phyloP scores from a whole-genome alignment of 2,113 vertebrate genomes.

The Natator depressus region DNA sequence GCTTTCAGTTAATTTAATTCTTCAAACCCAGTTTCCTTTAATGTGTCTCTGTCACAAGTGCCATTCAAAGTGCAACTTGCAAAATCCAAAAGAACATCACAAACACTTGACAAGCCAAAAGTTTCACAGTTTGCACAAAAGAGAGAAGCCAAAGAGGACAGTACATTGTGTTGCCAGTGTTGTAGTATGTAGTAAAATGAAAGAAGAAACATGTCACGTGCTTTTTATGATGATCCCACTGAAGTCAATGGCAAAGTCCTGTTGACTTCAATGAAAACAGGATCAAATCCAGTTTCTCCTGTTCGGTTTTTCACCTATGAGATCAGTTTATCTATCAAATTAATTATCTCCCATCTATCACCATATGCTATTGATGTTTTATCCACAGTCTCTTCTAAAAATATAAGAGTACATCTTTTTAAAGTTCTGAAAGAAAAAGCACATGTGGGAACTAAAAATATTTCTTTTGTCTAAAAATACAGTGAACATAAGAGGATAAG shows the following conservation, averaged over 20 bases:
- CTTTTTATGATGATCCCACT: background rate
- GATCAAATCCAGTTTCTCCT: background rate
- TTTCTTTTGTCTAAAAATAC: constrained; percentile 69
- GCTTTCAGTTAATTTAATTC: background rate
- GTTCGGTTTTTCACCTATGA: background rate
- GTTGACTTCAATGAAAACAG: background rate
- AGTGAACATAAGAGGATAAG: background rate
- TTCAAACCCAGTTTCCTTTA: constrained; percentile 10
- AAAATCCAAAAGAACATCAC: background rate
- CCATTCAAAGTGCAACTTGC: constrained; percentile 42
- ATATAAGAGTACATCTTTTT: constrained; percentile 24
- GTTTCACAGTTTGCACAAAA: constrained; percentile 24
- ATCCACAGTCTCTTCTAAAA: background rate
- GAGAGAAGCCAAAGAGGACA: background rate
- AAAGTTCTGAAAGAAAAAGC: constrained; percentile 53
- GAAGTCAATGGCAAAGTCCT: constrained; percentile 1
- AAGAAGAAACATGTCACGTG: background rate
- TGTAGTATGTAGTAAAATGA: background rate
- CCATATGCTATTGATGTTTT: background rate
- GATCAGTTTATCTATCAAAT: background rate
- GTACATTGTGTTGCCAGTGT: background rate
- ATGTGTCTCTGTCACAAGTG: constrained; percentile 39
- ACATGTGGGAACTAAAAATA: constrained; percentile 38
- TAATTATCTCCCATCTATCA: background rate
- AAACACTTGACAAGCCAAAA: background rate